phyloP scores from a whole-genome alignment of 2,888 invertebrate species.

The Thymelicus acteon region DNA sequence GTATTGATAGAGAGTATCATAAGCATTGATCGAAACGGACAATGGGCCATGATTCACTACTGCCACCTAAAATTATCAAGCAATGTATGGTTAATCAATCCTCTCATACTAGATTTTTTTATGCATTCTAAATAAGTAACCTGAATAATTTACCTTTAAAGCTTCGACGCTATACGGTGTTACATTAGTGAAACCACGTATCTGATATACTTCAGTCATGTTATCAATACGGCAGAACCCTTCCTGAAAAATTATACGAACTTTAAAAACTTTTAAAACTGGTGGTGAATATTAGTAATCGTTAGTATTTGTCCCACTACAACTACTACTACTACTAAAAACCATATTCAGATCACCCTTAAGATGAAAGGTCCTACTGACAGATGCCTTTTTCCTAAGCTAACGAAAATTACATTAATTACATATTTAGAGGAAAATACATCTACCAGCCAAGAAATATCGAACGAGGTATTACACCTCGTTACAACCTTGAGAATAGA shows the following conservation, averaged over 20 bases:
- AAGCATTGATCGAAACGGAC: slow-evolving; percentile 93
- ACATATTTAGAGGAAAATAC: too few species aligned
- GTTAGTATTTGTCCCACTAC: too few species aligned
- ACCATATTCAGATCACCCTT: too few species aligned
- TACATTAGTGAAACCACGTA: slow-evolving; percentile 93
- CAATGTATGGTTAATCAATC: not conserved
- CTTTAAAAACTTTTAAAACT: not conserved
- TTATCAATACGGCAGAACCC: slow-evolving; percentile 92
- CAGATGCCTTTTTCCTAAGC: too few species aligned
- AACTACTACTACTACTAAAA: too few species aligned
- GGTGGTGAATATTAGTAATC: too few species aligned
- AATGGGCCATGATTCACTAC: slow-evolving; percentile 94
- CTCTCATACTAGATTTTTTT: too few species aligned
- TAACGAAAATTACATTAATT: too few species aligned
- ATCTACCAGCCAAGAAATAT: too few species aligned
- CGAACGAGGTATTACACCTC: too few species aligned
- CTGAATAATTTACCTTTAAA: slow-evolving; percentile 79
- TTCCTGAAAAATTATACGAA: slow-evolving; percentile 83
- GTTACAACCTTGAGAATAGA: too few species aligned
- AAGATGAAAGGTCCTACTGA: too few species aligned
- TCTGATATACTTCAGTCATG: slow-evolving; percentile 86
- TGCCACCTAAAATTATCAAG: slow-evolving; percentile 82
- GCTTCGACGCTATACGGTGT: slow-evolving; percentile 89
- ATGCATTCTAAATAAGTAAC: not conserved
- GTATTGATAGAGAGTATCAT: slow-evolving; percentile 73